Percentiles rank a stretch among this genome's conserved stretches.
These are phyloP conservation scores for Melipona beecheii DNA, from an alignment of 2,888 invertebrate genomes.

Conservation along the genomic window DNA sequence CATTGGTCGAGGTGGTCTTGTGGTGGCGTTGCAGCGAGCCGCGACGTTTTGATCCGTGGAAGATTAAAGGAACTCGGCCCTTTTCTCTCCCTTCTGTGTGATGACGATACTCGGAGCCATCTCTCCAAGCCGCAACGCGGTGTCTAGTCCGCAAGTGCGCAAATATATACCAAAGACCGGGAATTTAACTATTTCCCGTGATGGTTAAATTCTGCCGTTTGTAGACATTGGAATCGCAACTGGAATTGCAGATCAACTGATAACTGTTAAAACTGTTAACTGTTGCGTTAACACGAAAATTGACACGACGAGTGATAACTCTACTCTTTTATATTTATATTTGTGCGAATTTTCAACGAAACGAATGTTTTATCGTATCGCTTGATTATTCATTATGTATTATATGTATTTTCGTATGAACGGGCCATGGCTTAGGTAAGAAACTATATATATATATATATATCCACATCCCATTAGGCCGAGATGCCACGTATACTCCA, in stretches of 20 bases:
- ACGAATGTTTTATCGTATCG: not conserved
- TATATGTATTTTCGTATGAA: conserved; percentile 35
- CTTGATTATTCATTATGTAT: not conserved
- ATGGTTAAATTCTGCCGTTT: not conserved
- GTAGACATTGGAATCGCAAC: no score
- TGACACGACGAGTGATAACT: no score
- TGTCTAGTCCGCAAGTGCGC: conserved; percentile 68
- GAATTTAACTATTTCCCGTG: not conserved
- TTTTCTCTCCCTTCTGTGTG: conserved; percentile 57
- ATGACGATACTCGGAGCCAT: conserved; percentile 52
- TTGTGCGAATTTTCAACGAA: not conserved
- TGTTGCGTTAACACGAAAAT: no score
- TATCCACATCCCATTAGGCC: conserved; percentile 24
- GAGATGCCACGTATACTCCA: conserved; percentile 67
- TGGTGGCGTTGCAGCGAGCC: conserved; percentile 48
- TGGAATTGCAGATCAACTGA: no score
- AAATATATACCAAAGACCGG: conserved; percentile 73
- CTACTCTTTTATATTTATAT: no score
- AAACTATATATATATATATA: no score
- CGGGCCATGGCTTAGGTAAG: conserved; percentile 48
- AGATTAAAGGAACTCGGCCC: conserved; percentile 82
- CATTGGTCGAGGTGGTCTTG: conserved; percentile 47
- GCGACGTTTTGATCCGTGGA: conserved; percentile 82
- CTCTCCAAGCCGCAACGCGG: conserved; percentile 34
- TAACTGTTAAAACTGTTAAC: no score